Base-by-base conservation (phyloP, 2,797 vertebrate genomes). In the Amblyopsis hoosieri region DNA sequence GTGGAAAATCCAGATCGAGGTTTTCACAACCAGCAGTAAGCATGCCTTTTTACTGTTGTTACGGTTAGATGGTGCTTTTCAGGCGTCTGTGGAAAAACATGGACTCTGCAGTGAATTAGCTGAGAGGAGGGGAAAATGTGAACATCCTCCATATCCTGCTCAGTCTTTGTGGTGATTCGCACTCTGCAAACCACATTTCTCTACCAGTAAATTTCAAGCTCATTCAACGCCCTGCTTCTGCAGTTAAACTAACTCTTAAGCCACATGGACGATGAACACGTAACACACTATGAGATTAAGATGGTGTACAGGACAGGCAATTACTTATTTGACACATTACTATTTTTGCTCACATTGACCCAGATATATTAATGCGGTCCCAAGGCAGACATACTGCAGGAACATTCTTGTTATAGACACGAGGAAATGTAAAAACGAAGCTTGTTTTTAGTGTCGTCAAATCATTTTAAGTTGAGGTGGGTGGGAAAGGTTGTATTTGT, bases 1-100 rank as follows among this genome's bases (percentile, higher is more conserved):
- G 76, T 87, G 91, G 90, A 92, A 93, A 92, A 85, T 82, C 57
- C 66, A 70, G 72, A 76, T 82, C 76, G 75, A 86, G 77, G 60
- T 69, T 33, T 65, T 63, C 65, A 54, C 47, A 50, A 63, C 71
- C 62, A 54, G 59, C 69, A 52, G 64, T 64, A 47, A 61, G 61
- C 67, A 45, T 74, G 75, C 63, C 65, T 81, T 82, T 81, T 78
- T 57, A 29, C 65, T 47, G 54, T 69, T 71, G 84, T 90, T 80
- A 83, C 72, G 33, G 66, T 67, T 52, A 71, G 76, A 76, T 62
- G 13, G 51, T 51, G 52, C 73, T 83, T 82, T 71, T 64, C 79
- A 29, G 14, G 65, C 55, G 64, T 86, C 78, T 81, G 79, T 77
- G 83, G 85, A 91, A 86, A 90, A 90, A 78, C 56, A 70, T 55